A percentile compares a stretch with the other conserved stretches of the same genome.
Evolutionary conservation across 1,140 invertebrate genomes (phyloP).

Genomic region (Epicauta chinensis): DNA sequence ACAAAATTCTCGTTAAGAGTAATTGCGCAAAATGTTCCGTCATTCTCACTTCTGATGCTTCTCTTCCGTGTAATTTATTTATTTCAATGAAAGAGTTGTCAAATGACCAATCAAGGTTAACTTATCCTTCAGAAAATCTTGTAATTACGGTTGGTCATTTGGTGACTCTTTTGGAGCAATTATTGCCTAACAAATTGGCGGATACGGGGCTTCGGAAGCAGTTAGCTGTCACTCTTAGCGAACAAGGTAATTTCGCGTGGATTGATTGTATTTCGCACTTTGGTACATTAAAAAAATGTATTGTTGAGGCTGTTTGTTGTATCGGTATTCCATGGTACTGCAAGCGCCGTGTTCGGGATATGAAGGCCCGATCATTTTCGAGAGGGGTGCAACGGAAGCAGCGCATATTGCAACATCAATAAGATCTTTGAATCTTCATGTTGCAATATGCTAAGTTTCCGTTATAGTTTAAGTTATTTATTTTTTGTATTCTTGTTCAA

Average conservation of each 20-base stretch:
- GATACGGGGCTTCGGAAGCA: neutral
- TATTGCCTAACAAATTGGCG: neutral
- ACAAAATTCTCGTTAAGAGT: neutral
- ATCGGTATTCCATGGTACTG: neutral
- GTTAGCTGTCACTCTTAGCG: neutral
- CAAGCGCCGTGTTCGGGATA: neutral
- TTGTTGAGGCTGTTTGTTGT: neutral
- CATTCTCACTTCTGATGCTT: too few species aligned
- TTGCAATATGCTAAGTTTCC: too few species aligned
- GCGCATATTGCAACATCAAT: too few species aligned
- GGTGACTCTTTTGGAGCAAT: neutral
- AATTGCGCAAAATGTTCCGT: neutral
- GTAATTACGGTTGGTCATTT: neutral
- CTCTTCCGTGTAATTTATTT: neutral
- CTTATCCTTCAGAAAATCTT: neutral
- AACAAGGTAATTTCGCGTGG: neutral
- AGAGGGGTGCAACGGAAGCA: too few species aligned
- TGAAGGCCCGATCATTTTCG: too few species aligned
- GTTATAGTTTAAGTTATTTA: too few species aligned
- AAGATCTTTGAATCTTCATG: too few species aligned
- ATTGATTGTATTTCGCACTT: neutral
- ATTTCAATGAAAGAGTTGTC: neutral
- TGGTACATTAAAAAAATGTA: neutral
- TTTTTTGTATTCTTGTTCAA: too few species aligned
- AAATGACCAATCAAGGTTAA: neutral